Evolutionary conservation across 64 coral and sea anemone genomes (phyloP).

Genomic region (Dendrophyllia cribrosa): DNA sequence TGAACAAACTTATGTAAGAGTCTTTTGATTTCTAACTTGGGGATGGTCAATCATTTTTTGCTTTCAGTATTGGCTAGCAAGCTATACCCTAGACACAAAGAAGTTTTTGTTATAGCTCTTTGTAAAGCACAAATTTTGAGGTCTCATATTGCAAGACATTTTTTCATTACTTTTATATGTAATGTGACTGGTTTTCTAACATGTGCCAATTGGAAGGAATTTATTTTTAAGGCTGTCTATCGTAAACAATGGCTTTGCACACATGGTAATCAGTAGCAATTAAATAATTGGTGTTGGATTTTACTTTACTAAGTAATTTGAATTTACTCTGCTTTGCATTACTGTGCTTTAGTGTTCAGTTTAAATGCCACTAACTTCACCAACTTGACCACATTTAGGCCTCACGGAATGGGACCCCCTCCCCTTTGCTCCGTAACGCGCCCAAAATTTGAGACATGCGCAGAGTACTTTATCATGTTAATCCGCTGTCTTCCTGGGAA

Average conservation of each 20-base stretch:
- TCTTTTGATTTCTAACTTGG: neutral
- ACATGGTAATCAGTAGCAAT: conserved; percentile 8
- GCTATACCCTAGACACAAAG: neutral
- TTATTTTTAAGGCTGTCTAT: neutral
- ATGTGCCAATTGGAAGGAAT: neutral
- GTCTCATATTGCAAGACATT: neutral
- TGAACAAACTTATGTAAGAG: neutral
- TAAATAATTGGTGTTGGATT: neutral
- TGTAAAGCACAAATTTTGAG: neutral
- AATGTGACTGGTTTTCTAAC: conserved; percentile 11
- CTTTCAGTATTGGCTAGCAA: neutral
- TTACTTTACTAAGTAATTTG: conserved; percentile 3
- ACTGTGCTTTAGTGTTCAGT: neutral
- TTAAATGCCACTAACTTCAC: conserved; percentile 3
- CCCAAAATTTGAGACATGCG: too few species aligned
- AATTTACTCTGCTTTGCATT: conserved; percentile 12
- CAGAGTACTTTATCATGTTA: too few species aligned
- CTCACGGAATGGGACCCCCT: too few species aligned
- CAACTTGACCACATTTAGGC: conserved; percentile 4
- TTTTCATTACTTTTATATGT: neutral
- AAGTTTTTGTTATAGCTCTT: conserved; percentile 16
- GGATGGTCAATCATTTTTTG: neutral
- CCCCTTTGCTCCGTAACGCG: too few species aligned
- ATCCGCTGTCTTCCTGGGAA: too few species aligned
- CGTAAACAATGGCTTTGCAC: conserved; percentile 10